Base-by-base conservation (phyloP, 1,140 invertebrate species). In the Littorina saxatilis region DNA sequence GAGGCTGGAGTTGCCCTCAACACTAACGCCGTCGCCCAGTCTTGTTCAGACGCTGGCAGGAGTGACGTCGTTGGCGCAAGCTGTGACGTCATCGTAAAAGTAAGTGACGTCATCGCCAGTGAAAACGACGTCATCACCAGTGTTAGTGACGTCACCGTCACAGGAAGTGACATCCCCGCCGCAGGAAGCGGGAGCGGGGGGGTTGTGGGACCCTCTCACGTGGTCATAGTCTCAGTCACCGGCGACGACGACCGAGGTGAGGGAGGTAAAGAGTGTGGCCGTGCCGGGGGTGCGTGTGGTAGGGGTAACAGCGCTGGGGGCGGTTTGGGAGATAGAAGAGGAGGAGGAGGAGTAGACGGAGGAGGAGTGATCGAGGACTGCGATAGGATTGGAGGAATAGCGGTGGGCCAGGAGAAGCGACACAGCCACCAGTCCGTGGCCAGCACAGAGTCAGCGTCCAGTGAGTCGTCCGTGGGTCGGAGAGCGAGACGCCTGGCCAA, bases 381-480 rank as follows among this genome's bases (percentile, higher is more conserved):
- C n/a, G n/a, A n/a, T n/a, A n/a, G n/a, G n/a, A n/a, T n/a, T n/a
- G n/a, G n/a, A n/a, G n/a, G n/a, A n/a, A n/a, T n/a, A n/a, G 66
- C 17, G 37, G 66, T 29, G 29, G 66, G 66, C 4, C 17, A 27
- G 17, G 70, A 73, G 70, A 73, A 73, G 37, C 35, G 70, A 13
- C 35, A 73, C 70, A 73, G 70, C 23, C 4, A 37, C 37, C 70
- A 73, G 13, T 73, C 70, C 0, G 29, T 23, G 4, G 70, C 70
- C 39, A 73, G 70, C 37, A 39, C 35, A 43, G 35, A n/a, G 9
- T 73, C 70, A 3, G 40, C 70, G 7, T 73, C 70, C 4, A 73
- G 70, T 27, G 70, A 73, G 70, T 73, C 70, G 39, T 73, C 70
- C n/a, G 70, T 20, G 4, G 39, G 35, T 39, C 39, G 39, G 40